Conservation (phyloP, 2,888 invertebrate species). For the Apotomis betuletana region DNA sequence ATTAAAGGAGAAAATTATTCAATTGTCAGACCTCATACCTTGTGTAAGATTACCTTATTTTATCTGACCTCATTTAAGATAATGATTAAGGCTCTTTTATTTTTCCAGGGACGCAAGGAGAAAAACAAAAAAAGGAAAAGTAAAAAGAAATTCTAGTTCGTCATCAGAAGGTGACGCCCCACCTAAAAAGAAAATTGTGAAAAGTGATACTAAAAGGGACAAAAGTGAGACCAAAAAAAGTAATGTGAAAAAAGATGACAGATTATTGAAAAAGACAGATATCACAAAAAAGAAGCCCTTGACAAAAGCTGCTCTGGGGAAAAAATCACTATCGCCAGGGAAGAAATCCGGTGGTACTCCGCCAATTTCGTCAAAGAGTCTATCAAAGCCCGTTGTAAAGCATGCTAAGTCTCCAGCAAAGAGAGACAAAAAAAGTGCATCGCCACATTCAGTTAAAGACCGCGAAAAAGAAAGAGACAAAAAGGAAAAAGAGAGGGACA, state of each 20-base stretch:
- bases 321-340: conserved; percentile 78
- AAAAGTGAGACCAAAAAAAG: conserved; percentile 77
- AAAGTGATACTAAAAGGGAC: conserved; percentile 72
- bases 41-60: too few species aligned
- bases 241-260: conserved; percentile 73
- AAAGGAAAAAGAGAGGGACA: conserved; percentile 73
- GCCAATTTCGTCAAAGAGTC: conserved; percentile 74
- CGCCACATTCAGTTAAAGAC: conserved; percentile 72
- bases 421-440: conserved; percentile 72
- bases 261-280: conserved; percentile 70
- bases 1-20: too few species aligned
- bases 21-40: too few species aligned
- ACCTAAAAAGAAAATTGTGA: conserved; percentile 80
- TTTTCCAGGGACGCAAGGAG: conserved; percentile 74
- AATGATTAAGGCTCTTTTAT: not conserved
- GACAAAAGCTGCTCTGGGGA: conserved; percentile 68
- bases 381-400: conserved; percentile 68
- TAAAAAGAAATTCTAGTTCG: conserved; percentile 84
- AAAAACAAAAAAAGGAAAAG: conserved; percentile 80
- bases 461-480: conserved; percentile 79
- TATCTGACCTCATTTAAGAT: too few species aligned
- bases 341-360: conserved; percentile 81
- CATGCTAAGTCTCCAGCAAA: conserved; percentile 77
- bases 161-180: conserved; percentile 86
- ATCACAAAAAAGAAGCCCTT: conserved; percentile 66